Evolutionary conservation across 2,113 vertebrate genomes (phyloP), one percentile per base, ranked within the genome.

Genomic region (Vidua chalybeata): DNA sequence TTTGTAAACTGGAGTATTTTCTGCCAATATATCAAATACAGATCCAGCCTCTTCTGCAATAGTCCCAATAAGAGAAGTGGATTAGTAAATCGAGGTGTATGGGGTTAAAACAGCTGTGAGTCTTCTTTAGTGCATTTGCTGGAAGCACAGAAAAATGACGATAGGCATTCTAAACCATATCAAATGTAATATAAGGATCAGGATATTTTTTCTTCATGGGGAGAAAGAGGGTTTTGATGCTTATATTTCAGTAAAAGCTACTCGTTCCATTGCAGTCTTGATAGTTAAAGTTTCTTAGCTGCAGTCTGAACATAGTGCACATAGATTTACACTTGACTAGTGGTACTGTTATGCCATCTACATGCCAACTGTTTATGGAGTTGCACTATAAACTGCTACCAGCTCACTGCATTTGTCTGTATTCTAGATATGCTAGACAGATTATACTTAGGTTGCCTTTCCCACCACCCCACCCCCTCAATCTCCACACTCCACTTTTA

Each of bases 401-500:
- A 68, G 18, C 21, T 93, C 11, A 5, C 46, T 19, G 30, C 19
- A 26, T 64, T 79, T 61, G 15, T 76, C 15, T 88, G 46, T 72
- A 35, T 67, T 72, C 18, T 48, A 39, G 30, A 31, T 67, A 27
- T 39, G 59, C 15, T 64, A 52, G 45, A 61, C 5, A 75, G 27
- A 61, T 43, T 76, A 43, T 9, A 72, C 2, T 18, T 41, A 51
- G 5, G 4, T 11, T 85, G 13, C 4, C 39, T 45, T 75, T 11
- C 1, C 23, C 8, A 24, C 18, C 11, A 14, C 17, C 5, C 22
- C 7, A 26, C 10, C 3, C 3, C 5, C 11, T 3, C 10, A 10
- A 35, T 22, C 11, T 55, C 23, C 27, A 17, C 31, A 28, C 21
- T 10, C 12, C 7, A 12, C 46, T 76, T 79, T 56, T 48, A 9